Percentiles rank a stretch among this genome's conserved stretches.
Evolutionary conservation across 2,888 invertebrate species (phyloP).

Genomic region (Plagodis dolabraria): DNA sequence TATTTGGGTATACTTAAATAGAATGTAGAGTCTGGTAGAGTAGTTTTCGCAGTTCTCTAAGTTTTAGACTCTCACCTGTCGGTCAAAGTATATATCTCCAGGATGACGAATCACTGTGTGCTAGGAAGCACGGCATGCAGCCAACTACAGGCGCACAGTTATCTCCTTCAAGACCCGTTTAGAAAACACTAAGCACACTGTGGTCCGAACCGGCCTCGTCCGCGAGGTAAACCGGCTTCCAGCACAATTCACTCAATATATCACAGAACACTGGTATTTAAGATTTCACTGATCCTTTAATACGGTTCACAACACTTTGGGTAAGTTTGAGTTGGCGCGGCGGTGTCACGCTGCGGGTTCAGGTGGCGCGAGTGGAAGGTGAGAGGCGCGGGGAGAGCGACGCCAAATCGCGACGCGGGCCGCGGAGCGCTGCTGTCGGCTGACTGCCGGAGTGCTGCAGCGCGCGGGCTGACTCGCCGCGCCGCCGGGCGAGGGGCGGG

Average conservation of each 20-base stretch:
- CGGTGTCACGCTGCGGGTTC: constrained; percentile 35
- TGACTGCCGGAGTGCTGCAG: constrained; percentile 49
- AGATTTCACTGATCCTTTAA: constrained; percentile 25
- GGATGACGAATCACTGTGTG: constrained; percentile 37
- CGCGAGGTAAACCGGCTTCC: constrained; percentile 60
- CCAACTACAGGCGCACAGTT: constrained; percentile 38
- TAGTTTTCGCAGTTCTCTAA: too few species aligned
- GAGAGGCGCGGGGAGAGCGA: constrained; percentile 50
- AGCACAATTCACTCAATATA: constrained; percentile 47
- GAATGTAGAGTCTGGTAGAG: too few species aligned
- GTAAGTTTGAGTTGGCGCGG: constrained; percentile 50
- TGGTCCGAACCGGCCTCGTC: constrained; percentile 57
- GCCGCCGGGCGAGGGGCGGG: constrained; percentile 24
- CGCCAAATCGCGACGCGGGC: constrained; percentile 9
- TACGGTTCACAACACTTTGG: constrained; percentile 42
- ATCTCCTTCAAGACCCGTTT: constrained; percentile 56
- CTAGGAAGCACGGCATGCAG: constrained; percentile 27
- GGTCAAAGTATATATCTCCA: not conserved
- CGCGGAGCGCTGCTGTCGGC: constrained; percentile 48
- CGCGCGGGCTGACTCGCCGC: constrained; percentile 34
- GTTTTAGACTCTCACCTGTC: not conserved
- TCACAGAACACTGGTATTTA: constrained; percentile 39
- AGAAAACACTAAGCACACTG: constrained; percentile 60
- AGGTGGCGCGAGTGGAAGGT: constrained; percentile 39
- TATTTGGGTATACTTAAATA: too few species aligned